Conservation (phyloP, 2,797 vertebrate species). For the Gallinago stenura region DNA sequence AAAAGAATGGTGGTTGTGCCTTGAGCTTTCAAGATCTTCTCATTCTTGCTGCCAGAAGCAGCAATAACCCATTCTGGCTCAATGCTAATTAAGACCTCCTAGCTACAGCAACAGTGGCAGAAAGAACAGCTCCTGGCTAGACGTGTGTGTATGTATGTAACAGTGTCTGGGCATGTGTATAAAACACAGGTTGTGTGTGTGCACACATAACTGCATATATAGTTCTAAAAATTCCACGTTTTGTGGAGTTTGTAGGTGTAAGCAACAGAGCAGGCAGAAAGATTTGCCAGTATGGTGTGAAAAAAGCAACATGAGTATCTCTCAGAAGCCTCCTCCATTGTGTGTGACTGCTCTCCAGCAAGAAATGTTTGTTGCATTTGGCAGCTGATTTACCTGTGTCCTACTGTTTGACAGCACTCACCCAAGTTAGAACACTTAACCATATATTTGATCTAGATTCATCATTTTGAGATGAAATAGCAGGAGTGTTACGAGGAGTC, state of each 20-base stretch:
- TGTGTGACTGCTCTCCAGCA: not conserved
- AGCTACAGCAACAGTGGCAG: not conserved
- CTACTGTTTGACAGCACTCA: not conserved
- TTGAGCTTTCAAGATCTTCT: not conserved
- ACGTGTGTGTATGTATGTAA: accelerated
- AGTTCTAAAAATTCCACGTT: not conserved
- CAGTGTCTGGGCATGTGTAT: not conserved
- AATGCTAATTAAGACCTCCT: not conserved
- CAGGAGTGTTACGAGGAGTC: not conserved
- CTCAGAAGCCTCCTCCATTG: not conserved
- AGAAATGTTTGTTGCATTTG: not conserved
- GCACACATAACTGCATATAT: not conserved
- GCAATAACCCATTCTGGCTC: not conserved
- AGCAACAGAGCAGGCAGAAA: not conserved
- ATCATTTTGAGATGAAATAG: not conserved
- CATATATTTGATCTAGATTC: not conserved
- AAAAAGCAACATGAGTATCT: not conserved
- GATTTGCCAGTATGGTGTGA: not conserved
- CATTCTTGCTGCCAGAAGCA: not conserved
- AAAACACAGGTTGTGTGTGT: not conserved
- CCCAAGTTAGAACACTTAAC: not conserved
- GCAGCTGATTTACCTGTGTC: not conserved
- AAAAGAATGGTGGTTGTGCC: not conserved
- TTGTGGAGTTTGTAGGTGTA: not conserved
- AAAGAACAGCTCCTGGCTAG: not conserved